Conservation (phyloP, 2,113 vertebrate genomes). For the Macrotis lagotis region DNA sequence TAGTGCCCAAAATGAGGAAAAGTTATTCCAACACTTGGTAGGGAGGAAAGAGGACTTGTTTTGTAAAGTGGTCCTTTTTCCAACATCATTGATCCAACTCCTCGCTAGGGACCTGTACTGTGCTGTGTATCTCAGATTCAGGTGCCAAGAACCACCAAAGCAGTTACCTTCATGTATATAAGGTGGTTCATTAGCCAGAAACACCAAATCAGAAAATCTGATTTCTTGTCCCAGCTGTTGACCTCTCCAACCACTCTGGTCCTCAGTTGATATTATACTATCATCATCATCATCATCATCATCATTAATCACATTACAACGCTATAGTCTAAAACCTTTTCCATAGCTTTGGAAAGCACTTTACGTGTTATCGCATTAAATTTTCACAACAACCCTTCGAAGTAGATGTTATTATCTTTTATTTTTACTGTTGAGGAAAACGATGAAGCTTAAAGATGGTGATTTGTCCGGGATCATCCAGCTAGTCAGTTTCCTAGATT, state of each 20-base stretch:
- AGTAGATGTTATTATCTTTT: background rate
- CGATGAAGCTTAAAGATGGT: no score
- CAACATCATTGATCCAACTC: background rate
- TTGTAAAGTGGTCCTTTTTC: background rate
- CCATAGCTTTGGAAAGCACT: background rate
- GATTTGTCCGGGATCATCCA: background rate
- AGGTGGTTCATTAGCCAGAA: background rate
- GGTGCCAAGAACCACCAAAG: background rate
- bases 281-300: background rate
- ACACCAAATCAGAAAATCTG: background rate
- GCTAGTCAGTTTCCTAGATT: background rate
- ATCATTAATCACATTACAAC: background rate
- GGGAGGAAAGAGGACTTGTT: background rate
- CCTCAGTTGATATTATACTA: background rate
- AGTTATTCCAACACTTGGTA: background rate
- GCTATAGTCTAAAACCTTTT: background rate
- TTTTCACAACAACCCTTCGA: background rate
- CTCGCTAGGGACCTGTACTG: background rate
- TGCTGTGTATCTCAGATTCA: background rate
- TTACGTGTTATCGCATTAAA: background rate
- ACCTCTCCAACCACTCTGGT: background rate
- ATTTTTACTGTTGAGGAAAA: background rate
- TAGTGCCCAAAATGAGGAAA: slow-evolving; percentile 68
- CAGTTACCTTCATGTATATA: background rate
- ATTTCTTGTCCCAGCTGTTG: background rate